Evolutionary conservation across 2,888 invertebrate genomes (phyloP).

Genomic region (Tenthredo amoena): DNA sequence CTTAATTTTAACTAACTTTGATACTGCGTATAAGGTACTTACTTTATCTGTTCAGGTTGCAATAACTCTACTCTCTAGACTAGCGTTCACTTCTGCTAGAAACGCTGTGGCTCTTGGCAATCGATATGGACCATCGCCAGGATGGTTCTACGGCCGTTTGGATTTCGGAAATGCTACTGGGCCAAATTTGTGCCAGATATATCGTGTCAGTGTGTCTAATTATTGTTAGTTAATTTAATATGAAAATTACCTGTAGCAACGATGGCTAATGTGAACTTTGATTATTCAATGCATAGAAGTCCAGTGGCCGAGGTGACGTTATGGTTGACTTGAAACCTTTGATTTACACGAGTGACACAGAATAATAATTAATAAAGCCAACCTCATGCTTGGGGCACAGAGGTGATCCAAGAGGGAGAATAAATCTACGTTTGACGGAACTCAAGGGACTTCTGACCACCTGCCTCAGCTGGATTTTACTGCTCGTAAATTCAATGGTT

Average conservation of each 20-base stretch:
- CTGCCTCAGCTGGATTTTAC: background rate
- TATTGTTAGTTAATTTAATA: background rate
- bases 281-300: slow-evolving; percentile 50
- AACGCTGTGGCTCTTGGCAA: slow-evolving; percentile 80
- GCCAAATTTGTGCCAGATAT: slow-evolving; percentile 68
- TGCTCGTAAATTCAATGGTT: background rate
- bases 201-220: slow-evolving; percentile 58
- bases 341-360: slow-evolving; percentile 60
- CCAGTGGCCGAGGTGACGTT: slow-evolving; percentile 58
- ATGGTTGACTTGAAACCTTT: slow-evolving; percentile 58
- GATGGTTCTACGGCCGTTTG: slow-evolving; percentile 75
- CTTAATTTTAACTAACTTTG: background rate
- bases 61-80: slow-evolving; percentile 79
- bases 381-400: background rate
- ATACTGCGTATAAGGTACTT: background rate
- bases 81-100: slow-evolving; percentile 80
- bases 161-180: slow-evolving; percentile 73
- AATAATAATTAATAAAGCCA: slow-evolving; percentile 50
- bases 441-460: background rate
- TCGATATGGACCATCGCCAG: slow-evolving; percentile 72
- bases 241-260: background rate
- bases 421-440: background rate
- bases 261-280: background rate
- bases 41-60: slow-evolving; percentile 75
- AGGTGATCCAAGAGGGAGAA: background rate